Conservation (phyloP, 2,113 vertebrate species). For the Gymnorhina tibicen region DNA sequence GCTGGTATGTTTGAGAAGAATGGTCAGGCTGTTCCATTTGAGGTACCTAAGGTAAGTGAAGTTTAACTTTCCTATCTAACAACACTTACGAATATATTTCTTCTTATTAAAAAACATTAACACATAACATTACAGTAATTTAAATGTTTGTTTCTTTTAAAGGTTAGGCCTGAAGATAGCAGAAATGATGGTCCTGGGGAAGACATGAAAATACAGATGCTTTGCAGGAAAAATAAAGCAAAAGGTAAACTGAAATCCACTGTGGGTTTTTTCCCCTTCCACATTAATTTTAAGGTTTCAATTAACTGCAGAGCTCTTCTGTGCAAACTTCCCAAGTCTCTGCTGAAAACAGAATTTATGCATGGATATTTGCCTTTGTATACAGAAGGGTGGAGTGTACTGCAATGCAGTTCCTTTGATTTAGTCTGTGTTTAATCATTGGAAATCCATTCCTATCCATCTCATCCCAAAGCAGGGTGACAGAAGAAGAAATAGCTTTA, state of each 20-base stretch:
- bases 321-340: not conserved
- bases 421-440: not conserved
- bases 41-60: constrained; percentile 84
- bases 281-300: not conserved
- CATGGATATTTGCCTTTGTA: not conserved
- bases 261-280: not conserved
- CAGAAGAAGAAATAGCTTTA: not conserved
- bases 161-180: constrained; percentile 71
- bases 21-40: constrained; percentile 86
- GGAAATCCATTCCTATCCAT: not conserved
- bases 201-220: constrained; percentile 34
- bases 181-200: not conserved
- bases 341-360: not conserved
- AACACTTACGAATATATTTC: not conserved
- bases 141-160: constrained; percentile 48
- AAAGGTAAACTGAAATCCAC: constrained; percentile 71
- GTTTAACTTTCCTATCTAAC: not conserved
- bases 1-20: constrained; percentile 80
- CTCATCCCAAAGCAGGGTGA: not conserved
- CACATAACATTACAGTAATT: not conserved
- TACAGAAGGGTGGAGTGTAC: not conserved
- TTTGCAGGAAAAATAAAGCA: constrained; percentile 68
- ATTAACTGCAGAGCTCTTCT: not conserved
- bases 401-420: not conserved
- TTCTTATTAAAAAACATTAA: not conserved